A percentile compares a stretch with the other conserved stretches of the same genome.
These are phyloP conservation scores for Toxotes lorentzi DNA, from an alignment of 2,797 vertebrate species.

Conservation along the genomic window DNA sequence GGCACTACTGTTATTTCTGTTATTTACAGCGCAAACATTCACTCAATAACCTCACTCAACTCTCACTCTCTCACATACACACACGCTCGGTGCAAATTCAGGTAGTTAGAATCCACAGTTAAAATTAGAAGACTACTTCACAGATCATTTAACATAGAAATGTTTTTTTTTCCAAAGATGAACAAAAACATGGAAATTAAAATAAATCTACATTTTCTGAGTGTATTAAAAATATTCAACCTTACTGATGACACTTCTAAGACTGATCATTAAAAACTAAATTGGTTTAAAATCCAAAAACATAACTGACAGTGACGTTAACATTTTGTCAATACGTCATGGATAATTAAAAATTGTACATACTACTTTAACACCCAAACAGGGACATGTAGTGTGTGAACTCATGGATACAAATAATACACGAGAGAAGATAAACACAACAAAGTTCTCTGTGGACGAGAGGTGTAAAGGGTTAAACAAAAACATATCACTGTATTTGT, in stretches of 20 bases:
- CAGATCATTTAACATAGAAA: slow-evolving; percentile 21
- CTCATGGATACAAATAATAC: slow-evolving; percentile 27
- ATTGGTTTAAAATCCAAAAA: slow-evolving; percentile 53
- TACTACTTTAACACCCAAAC: slow-evolving; percentile 12
- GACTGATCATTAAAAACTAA: slow-evolving; percentile 31
- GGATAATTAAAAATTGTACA: slow-evolving; percentile 40
- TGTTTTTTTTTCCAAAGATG: slow-evolving; percentile 22
- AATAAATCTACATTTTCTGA: slow-evolving; percentile 8
- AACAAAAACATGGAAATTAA: slow-evolving; percentile 42
- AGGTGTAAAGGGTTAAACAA: slow-evolving; percentile 23
- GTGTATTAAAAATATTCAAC: slow-evolving; percentile 41
- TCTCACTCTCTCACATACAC: not conserved
- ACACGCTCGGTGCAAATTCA: slow-evolving; percentile 53
- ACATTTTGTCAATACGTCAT: slow-evolving; percentile 60
- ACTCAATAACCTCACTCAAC: not conserved
- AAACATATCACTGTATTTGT: not conserved
- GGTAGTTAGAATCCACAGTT: slow-evolving; percentile 54
- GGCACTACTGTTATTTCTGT: slow-evolving; percentile 63
- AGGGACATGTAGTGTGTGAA: slow-evolving; percentile 17
- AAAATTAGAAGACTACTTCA: slow-evolving; percentile 43
- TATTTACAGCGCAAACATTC: slow-evolving; percentile 42
- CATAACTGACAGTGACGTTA: slow-evolving; percentile 17
- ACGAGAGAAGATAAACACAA: slow-evolving; percentile 14
- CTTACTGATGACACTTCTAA: slow-evolving; percentile 3
- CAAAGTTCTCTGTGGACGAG: slow-evolving; percentile 18